These are phyloP conservation scores for Drosophila triauraria DNA, from an alignment of 1,140 invertebrate genomes.

Conservation along the genomic window DNA sequence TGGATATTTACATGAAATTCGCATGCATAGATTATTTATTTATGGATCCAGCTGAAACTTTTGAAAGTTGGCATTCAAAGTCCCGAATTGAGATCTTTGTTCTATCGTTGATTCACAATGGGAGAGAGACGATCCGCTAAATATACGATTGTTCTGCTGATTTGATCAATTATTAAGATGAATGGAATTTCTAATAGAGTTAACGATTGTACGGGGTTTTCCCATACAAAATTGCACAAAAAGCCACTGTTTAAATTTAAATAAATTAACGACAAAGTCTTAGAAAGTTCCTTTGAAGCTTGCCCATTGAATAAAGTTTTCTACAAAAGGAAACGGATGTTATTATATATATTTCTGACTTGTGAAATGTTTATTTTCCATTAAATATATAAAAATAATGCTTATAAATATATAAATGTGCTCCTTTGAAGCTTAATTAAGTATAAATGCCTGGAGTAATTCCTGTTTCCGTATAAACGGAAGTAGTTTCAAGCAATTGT, in stretches of 20 bases:
- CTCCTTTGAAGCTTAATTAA: not conserved
- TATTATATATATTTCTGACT: not conserved
- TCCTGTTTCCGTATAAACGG: not conserved
- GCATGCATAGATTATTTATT: constrained; percentile 39
- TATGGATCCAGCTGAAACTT: constrained; percentile 50
- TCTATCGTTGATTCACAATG: constrained; percentile 8
- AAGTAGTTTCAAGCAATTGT: constrained; percentile 12
- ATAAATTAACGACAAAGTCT: not conserved
- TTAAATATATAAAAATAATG: not conserved
- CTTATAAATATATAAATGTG: not conserved
- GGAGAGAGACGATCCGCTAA: constrained; percentile 12
- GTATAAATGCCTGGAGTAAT: not conserved
- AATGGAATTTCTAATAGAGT: constrained; percentile 1
- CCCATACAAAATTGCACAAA: not conserved
- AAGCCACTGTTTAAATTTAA: not conserved
- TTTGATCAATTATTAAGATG: constrained; percentile 2
- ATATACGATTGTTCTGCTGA: constrained; percentile 14
- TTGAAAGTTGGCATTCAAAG: constrained; percentile 29
- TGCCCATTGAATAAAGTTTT: not conserved
- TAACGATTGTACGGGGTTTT: not conserved
- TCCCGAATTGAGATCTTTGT: constrained; percentile 4
- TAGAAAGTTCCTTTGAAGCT: constrained; percentile 13
- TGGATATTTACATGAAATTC: constrained; percentile 57
- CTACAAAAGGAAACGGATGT: not conserved
- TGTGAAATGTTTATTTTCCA: not conserved